Evolutionary conservation across 2,797 vertebrate genomes (phyloP).

Genomic region (Rhinatrema bivittatum): DNA sequence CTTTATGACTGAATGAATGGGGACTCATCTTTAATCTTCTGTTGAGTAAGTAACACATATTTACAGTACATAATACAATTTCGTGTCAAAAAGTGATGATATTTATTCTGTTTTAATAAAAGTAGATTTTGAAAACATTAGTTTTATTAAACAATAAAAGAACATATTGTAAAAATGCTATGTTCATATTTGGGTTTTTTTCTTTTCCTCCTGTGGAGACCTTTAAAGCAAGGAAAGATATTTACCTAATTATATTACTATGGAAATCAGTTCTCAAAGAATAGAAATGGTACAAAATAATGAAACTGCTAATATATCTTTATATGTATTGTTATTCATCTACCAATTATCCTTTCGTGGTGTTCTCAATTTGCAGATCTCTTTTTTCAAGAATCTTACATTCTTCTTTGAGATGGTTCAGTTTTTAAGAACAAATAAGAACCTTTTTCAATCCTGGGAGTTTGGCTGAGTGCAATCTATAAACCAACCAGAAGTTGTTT

Average conservation of each 20-base stretch:
- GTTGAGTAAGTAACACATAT: constrained; percentile 62
- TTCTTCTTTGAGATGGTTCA: no score
- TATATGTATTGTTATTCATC: constrained; percentile 62
- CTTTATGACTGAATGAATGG: constrained; percentile 53
- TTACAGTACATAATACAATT: constrained; percentile 65
- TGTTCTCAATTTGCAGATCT: constrained; percentile 20
- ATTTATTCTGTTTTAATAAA: constrained; percentile 70
- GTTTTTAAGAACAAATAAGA: no score
- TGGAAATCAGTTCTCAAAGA: constrained; percentile 60
- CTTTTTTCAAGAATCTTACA: constrained; percentile 33
- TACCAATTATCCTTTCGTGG: constrained; percentile 47
- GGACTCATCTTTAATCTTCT: constrained; percentile 51
- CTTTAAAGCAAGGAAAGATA: constrained; percentile 60
- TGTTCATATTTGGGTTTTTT: constrained; percentile 65
- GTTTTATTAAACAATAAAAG: constrained; percentile 61
- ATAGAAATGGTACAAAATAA: constrained; percentile 60
- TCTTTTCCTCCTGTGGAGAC: constrained; percentile 59
- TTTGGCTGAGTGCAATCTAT: no score
- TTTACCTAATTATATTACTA: constrained; percentile 66
- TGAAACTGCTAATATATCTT: constrained; percentile 62
- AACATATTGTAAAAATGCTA: constrained; percentile 57
- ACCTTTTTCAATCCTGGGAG: no score
- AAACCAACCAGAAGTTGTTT: no score
- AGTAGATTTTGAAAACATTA: constrained; percentile 57
- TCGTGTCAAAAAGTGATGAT: constrained; percentile 62